Conservation (phyloP, 2,888 invertebrate species). For the Heliconius sara region DNA sequence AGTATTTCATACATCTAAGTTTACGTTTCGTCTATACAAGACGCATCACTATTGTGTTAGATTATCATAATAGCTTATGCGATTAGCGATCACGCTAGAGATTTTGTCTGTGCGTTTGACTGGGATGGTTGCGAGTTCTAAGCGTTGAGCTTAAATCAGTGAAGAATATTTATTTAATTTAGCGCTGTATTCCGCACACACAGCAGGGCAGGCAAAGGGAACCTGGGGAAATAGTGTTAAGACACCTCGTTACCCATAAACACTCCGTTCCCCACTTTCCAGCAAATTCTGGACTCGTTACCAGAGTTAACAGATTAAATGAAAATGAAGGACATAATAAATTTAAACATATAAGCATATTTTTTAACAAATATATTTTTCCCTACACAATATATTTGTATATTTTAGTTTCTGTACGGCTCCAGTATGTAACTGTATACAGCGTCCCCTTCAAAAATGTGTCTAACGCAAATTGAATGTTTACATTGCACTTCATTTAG, state of each 20-base stretch:
- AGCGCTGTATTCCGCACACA: background rate
- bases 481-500: constrained; percentile 75
- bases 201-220: background rate
- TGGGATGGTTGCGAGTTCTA: background rate
- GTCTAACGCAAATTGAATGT: constrained; percentile 67
- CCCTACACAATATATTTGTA: background rate
- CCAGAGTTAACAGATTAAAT: too few relatives aligned
- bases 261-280: background rate
- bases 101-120: background rate
- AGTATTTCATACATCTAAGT: constrained; percentile 57
- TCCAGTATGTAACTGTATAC: constrained; percentile 41
- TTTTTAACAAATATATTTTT: background rate
- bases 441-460: constrained; percentile 46
- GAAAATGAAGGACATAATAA: background rate
- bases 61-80: background rate
- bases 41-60: background rate
- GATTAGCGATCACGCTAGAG: background rate
- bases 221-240: background rate
- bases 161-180: background rate
- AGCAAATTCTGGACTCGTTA: too few relatives aligned
- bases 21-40: constrained; percentile 34
- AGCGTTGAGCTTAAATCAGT: too few relatives aligned
- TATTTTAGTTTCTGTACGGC: background rate
- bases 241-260: background rate
- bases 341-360: background rate